Percentiles rank a stretch among this genome's conserved stretches.
These are phyloP conservation scores for Cataglyphis rosenhaueri DNA, from an alignment of 2,888 invertebrate species.

Conservation along the genomic window DNA sequence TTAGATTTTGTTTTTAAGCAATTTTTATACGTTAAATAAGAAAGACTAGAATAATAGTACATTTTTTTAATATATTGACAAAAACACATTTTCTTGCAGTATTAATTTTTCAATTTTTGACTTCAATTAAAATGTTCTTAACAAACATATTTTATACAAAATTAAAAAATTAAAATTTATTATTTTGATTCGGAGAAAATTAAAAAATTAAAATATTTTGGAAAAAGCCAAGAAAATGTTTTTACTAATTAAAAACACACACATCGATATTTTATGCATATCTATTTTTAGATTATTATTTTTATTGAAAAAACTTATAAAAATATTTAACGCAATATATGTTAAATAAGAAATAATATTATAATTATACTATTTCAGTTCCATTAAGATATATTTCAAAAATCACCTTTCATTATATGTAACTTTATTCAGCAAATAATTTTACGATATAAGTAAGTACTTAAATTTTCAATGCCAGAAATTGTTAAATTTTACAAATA, in stretches of 20 bases:
- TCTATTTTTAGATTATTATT: background rate
- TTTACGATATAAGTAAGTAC: background rate
- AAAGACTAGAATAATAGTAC: background rate
- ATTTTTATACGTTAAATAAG: background rate
- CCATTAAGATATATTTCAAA: background rate
- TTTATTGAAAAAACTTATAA: background rate
- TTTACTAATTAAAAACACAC: background rate
- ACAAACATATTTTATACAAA: background rate
- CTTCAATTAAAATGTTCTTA: background rate
- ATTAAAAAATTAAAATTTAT: background rate
- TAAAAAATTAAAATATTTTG: background rate
- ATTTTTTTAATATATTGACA: background rate
- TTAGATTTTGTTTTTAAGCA: background rate
- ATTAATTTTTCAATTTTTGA: background rate
- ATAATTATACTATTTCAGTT: background rate
- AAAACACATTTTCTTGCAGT: background rate
- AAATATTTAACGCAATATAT: background rate
- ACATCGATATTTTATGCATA: background rate
- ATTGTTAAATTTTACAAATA: slow-evolving; percentile 14
- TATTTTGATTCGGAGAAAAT: background rate
- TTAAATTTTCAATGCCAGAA: background rate
- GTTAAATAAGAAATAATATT: background rate
- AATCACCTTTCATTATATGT: background rate
- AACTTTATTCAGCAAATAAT: background rate
- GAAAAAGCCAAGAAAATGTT: background rate